These are phyloP conservation scores for Pyralis farinalis DNA, from an alignment of 2,888 invertebrate species.

Conservation along the genomic window DNA sequence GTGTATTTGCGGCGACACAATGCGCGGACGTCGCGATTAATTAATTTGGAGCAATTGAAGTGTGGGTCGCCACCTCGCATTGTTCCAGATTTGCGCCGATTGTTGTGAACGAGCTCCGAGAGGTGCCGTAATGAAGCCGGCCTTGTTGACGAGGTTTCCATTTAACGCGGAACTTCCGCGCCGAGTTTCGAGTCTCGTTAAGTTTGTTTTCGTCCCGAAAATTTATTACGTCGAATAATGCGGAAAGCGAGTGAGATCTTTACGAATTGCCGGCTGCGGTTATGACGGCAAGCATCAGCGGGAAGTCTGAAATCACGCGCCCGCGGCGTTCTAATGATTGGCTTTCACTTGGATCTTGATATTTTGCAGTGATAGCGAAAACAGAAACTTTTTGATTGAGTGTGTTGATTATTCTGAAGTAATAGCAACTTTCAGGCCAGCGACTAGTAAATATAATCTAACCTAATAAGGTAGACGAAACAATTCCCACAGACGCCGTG, in stretches of 20 bases:
- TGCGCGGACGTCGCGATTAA: slow-evolving; percentile 32
- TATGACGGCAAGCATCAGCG: background rate
- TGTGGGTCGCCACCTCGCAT: slow-evolving; percentile 26
- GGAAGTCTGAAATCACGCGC: background rate
- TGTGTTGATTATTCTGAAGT: no score
- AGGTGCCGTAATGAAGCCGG: slow-evolving; percentile 25
- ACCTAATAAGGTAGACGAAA: no score
- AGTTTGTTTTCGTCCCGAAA: slow-evolving; percentile 19
- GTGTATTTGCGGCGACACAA: slow-evolving; percentile 24
- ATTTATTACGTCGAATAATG: slow-evolving; percentile 17
- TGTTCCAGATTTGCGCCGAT: slow-evolving; percentile 27
- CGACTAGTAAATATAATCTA: no score
- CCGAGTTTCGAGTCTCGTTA: slow-evolving; percentile 14
- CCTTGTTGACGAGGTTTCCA: slow-evolving; percentile 24
- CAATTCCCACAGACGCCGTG: no score
- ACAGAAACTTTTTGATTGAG: no score
- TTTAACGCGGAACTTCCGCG: slow-evolving; percentile 21
- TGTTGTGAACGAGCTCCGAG: slow-evolving; percentile 26
- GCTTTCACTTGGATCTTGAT: background rate
- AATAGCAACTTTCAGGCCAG: no score
- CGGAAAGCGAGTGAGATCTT: slow-evolving; percentile 17
- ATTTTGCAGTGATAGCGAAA: no score
- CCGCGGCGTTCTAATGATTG: background rate
- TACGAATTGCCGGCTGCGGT: slow-evolving; percentile 7
- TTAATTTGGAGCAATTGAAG: slow-evolving; percentile 35